phyloP scores from a whole-genome alignment of 1,140 invertebrate genomes.

The Drosophila sechellia region DNA sequence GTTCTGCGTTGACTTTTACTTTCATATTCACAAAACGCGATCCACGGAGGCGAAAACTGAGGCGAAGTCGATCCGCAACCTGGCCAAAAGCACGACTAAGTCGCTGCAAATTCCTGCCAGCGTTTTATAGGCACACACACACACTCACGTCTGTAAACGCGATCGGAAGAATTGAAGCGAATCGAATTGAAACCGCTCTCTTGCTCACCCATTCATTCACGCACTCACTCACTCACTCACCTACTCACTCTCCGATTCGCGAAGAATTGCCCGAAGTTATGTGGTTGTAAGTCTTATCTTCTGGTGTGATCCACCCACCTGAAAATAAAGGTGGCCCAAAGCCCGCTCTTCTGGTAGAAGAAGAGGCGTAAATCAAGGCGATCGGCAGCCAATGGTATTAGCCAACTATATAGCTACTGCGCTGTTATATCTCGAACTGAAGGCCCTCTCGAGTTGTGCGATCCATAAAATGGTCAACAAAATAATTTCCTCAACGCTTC shows the following conservation, averaged over 20 bases:
- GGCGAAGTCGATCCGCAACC: conserved; percentile 42
- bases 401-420: conserved; percentile 19
- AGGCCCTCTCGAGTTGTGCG: neutral
- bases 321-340: conserved; percentile 7
- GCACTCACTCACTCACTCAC: conserved; percentile 13
- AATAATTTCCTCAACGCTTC: conserved; percentile 25
- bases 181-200: conserved; percentile 39
- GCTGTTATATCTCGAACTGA: conserved; percentile 7
- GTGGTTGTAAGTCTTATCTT: conserved; percentile 28
- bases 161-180: conserved; percentile 43
- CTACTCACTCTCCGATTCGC: conserved; percentile 7
- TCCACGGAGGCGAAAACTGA: conserved; percentile 1
- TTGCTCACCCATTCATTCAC: neutral
- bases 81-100: conserved; percentile 71
- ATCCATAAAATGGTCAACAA: conserved; percentile 22
- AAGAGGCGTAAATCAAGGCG: conserved; percentile 32
- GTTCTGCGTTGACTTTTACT: conserved; percentile 37
- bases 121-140: conserved; percentile 72
- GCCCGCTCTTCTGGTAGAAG: neutral
- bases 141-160: conserved; percentile 28
- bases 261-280: conserved; percentile 33
- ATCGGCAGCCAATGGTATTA: conserved; percentile 34
- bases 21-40: conserved; percentile 42
- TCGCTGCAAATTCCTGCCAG: conserved; percentile 69
- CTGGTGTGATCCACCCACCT: conserved; percentile 22